Base-by-base conservation (phyloP, 2,797 vertebrate genomes). In the Poeciliopsis gracilis region DNA sequence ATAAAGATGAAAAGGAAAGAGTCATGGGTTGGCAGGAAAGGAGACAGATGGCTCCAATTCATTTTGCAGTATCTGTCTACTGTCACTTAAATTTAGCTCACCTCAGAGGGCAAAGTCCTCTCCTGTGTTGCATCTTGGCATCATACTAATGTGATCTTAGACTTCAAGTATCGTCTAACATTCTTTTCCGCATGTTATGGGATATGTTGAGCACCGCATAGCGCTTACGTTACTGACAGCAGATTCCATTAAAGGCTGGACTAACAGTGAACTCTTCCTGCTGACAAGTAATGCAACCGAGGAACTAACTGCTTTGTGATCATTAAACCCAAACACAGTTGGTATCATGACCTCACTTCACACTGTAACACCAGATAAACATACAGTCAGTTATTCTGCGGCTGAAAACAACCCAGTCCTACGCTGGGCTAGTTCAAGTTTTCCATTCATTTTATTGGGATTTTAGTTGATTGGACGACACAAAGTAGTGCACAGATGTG, bases 11-110 rank as follows among this genome's bases (percentile, higher is more conserved):
- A 79, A 73, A 80, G 80, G 73, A 20, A 28, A 73, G 61, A 63
- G 59, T n/a, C 18, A 46, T 30, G 33, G 33, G 25, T 49, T 47
- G 63, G 76, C 6, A 41, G 57, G 67, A 71, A 70, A 80, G 66
- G 81, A 92, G 88, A 90, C 87, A 87, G 85, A 91, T 91, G 86
- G 87, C 70, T 84, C 75, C 75, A 74, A 90, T 91, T 92, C 83
- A 86, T 89, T 84, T 82, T 79, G 77, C 74, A 85, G 83, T 79
- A 78, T 86, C 84, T 82, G 83, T 90, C 84, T 72, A 49, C 77
- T 86, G 82, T 85, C 73, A 30, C 82, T 88, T 87, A 88, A 84
- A 88, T 82, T 81, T 77, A 83, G 67, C 73, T 83, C 61, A 77
- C 81, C 84, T 88, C 79, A 45, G 83, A 86, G 84, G 57, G 75